These are phyloP conservation scores for Apodemia zela DNA, from an alignment of 2,888 invertebrate species.

Conservation along the genomic window DNA sequence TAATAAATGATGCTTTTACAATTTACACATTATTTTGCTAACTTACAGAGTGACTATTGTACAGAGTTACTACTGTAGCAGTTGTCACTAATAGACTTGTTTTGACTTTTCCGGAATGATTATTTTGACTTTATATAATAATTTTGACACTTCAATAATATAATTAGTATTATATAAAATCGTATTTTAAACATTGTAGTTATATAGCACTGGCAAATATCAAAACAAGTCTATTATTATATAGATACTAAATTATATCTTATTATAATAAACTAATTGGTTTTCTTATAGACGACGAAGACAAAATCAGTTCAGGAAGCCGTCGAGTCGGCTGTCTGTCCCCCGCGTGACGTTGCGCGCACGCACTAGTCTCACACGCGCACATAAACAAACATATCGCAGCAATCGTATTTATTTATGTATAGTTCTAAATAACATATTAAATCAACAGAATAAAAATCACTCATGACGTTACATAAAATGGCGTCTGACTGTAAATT, in stretches of 20 bases:
- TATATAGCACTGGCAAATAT: neutral
- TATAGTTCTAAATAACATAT: neutral
- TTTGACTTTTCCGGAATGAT: no score
- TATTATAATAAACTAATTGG: constrained; percentile 16
- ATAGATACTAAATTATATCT: neutral
- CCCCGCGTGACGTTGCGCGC: constrained; percentile 79
- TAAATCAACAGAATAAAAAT: neutral
- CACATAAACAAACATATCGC: constrained; percentile 10
- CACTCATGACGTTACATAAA: neutral
- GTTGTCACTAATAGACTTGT: no score
- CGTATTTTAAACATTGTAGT: no score
- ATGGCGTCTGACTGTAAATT: neutral
- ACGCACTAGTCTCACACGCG: constrained; percentile 46
- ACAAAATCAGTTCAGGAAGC: constrained; percentile 79
- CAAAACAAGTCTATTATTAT: constrained; percentile 1
- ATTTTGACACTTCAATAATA: no score
- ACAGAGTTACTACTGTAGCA: no score
- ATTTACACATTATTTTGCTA: no score
- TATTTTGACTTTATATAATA: no score
- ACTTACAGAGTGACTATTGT: no score
- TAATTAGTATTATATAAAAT: no score
- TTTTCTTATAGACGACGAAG: constrained; percentile 71
- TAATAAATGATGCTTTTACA: no score
- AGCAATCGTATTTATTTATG: constrained; percentile 21
- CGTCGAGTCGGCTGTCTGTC: constrained; percentile 84